These are phyloP conservation scores for Phalacrocorax pelagicus DNA, from an alignment of 2,113 vertebrate species.

Conservation along the genomic window DNA sequence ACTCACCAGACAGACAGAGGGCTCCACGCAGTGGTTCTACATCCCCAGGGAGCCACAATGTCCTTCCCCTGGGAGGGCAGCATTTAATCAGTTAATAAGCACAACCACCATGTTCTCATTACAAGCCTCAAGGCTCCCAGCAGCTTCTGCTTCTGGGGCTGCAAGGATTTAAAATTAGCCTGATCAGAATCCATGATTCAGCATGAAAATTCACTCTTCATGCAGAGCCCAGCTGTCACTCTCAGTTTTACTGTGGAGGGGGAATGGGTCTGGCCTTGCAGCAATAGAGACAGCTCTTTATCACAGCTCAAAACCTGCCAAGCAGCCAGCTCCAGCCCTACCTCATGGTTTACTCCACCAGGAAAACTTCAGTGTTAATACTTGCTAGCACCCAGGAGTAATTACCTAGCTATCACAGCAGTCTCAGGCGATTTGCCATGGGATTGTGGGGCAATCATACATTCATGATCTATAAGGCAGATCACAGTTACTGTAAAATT, in stretches of 20 bases:
- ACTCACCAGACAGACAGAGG: background rate
- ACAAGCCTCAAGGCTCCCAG: background rate
- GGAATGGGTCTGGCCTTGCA: background rate
- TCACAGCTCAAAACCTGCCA: background rate
- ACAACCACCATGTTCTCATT: background rate
- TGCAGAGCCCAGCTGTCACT: background rate
- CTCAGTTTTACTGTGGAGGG: background rate
- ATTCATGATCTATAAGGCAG: background rate
- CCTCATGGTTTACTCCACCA: background rate
- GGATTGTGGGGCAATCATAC: background rate
- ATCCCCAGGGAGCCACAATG: fast-evolving
- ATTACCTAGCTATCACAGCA: background rate
- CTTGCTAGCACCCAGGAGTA: background rate
- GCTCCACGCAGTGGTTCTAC: fast-evolving
- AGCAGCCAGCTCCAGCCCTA: background rate
- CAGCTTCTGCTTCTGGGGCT: background rate
- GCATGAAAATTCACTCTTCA: background rate
- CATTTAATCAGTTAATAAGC: background rate
- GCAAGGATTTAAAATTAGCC: background rate
- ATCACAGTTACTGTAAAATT: background rate
- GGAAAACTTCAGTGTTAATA: background rate
- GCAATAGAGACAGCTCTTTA: background rate
- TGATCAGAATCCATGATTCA: background rate
- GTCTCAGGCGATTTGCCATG: fast-evolving
- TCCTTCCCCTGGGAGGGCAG: background rate